These are phyloP conservation scores for Pyrrhosoma nymphula DNA, from an alignment of 2,888 invertebrate genomes.

Conservation along the genomic window DNA sequence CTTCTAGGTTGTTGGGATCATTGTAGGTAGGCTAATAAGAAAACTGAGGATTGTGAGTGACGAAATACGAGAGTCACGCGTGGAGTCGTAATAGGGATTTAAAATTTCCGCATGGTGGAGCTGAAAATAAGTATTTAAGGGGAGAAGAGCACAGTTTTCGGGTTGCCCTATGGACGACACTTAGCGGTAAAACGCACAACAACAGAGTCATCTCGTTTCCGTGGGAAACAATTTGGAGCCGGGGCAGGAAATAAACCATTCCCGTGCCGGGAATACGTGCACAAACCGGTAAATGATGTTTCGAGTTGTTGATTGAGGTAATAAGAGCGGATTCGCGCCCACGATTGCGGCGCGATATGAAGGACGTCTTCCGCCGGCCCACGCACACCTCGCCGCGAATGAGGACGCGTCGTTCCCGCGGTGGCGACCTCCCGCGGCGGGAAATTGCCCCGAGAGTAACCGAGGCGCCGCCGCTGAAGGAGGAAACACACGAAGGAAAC, in stretches of 20 bases:
- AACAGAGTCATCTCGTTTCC: neutral
- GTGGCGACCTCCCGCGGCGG: neutral
- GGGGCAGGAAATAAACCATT: neutral
- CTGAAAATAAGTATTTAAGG: neutral
- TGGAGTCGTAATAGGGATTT: neutral
- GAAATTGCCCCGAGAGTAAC: neutral
- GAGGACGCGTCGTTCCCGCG: conserved; percentile 32
- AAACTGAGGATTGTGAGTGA: no score
- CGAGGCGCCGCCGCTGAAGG: neutral
- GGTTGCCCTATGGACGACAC: neutral
- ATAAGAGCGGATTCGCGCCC: conserved; percentile 13
- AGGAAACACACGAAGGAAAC: neutral
- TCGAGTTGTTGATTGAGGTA: conserved; percentile 32
- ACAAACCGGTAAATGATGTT: neutral
- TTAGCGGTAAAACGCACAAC: conserved; percentile 20
- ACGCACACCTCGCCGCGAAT: neutral
- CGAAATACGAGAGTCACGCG: neutral
- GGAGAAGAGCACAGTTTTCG: neutral
- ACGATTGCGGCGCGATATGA: conserved; percentile 19
- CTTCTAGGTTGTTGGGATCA: no score
- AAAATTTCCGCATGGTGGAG: neutral
- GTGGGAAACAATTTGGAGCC: conserved; percentile 8
- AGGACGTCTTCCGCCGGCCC: neutral
- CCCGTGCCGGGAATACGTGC: neutral
- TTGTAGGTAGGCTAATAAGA: no score